Base-by-base conservation (phyloP, 2,888 invertebrate genomes). In the Criorhina ranunculi region DNA sequence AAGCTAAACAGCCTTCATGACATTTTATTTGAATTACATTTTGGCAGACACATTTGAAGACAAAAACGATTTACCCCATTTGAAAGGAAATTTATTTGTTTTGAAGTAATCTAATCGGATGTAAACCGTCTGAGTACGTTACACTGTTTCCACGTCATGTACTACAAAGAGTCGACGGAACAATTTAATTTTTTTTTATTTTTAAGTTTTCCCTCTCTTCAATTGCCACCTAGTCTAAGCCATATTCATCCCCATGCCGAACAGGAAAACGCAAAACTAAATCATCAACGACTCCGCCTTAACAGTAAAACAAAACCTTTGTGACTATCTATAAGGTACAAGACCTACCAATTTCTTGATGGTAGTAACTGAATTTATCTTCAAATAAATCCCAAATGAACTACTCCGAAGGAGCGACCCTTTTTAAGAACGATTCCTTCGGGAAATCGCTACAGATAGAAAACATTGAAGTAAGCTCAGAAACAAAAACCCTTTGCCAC, bases 281-380 rank as follows among this genome's bases (percentile, higher is more conserved):
- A 77, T 51, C 11, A 53, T 51, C 40, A n/a, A 66, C 49, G 44
- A 60, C 9, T 46, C 55, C 24, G n/a, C 44, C 24, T 37, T 55
- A 46, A 11, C 11, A 15, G 17, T 57, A 46, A 51, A 40, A 37
- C 15, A 67, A 77, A 59, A 67, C 46, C 33, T 17, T 42, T 49
- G n/a, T 7, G 12, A 19, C 15, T 42, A 15, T 51, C 31, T 40
- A 40, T n/a, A 3, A n/a, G 12, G 35, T 19, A 17, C 33, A 73
- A 57, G 29, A 0, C 35, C 35, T n/a, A 49, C 35, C 44, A 67
- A 46, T 49, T 59, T 60, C 44, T 35, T 51, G 12, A 66, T 73
- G 66, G 75, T 53, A 53, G 53, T 73, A 73, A 80, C 60, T 73
- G 49, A 80, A 80, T 80, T 80, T 73, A 80, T 80, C 60, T 53